phyloP scores from a whole-genome alignment of 92 coral and sea anemone genomes.

The Epizoanthus stellaris region DNA sequence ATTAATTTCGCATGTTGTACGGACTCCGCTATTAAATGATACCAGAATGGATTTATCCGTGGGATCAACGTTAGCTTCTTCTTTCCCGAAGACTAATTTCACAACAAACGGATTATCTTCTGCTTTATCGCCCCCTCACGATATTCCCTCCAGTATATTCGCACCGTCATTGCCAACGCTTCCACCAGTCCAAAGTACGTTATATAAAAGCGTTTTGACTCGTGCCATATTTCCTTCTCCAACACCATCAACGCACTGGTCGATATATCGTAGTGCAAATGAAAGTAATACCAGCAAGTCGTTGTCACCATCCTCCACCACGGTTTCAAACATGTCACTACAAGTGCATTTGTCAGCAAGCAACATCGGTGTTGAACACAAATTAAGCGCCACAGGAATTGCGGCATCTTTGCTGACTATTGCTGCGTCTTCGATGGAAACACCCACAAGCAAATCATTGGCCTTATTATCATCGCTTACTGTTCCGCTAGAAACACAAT shows the following conservation, averaged over 20 bases:
- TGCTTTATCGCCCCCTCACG: neutral
- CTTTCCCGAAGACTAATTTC: neutral
- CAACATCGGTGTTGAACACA: no score
- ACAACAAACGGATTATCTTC: neutral
- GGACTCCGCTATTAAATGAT: neutral
- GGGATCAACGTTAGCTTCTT: neutral
- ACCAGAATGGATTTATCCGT: neutral
- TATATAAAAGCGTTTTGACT: neutral
- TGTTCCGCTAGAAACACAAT: neutral
- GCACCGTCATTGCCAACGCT: neutral
- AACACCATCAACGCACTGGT: neutral
- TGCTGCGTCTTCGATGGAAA: neutral
- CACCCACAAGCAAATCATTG: neutral
- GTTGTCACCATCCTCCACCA: neutral
- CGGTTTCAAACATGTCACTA: neutral
- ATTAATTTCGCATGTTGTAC: neutral
- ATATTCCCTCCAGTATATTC: neutral
- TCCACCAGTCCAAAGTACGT: neutral
- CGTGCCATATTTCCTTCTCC: neutral
- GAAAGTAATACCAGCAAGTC: neutral
- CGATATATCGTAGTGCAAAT: neutral
- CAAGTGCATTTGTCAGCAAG: neutral
- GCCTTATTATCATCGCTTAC: neutral
- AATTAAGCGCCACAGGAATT: neutral
- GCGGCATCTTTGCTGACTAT: neutral